Evolutionary conservation across 2,797 vertebrate genomes (phyloP).

Genomic region (Acropternis orthonyx): DNA sequence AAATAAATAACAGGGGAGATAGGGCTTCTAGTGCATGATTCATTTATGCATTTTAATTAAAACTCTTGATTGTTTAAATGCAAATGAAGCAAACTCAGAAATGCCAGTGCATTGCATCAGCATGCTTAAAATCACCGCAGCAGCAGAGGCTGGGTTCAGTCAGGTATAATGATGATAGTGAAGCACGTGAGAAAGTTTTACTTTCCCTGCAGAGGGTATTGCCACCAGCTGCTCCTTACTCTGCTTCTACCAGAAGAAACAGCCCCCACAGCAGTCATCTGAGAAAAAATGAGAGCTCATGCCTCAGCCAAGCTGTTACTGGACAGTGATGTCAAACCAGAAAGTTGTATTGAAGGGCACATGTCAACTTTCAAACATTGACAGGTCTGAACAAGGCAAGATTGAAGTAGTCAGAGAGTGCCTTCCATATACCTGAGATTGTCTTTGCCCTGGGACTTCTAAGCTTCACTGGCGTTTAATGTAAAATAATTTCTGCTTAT

Average conservation of each 20-base stretch:
- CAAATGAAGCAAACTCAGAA: conserved; percentile 36
- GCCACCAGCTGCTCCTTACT: neutral
- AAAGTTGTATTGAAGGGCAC: neutral
- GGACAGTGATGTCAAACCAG: neutral
- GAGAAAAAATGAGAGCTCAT: neutral
- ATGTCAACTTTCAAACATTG: rapidly evolving
- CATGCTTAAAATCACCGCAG: neutral
- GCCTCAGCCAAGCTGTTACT: neutral
- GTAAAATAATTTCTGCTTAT: neutral
- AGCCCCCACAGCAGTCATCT: neutral
- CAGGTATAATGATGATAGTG: neutral
- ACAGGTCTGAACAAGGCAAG: neutral
- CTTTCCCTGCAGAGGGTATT: neutral
- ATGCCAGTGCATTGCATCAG: neutral
- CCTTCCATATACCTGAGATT: neutral
- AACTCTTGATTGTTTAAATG: conserved; percentile 55
- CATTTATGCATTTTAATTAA: conserved; percentile 63
- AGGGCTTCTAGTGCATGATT: neutral
- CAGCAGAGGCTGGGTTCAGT: neutral
- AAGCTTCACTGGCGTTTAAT: neutral
- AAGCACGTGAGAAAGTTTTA: neutral
- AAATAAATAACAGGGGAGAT: conserved; percentile 56
- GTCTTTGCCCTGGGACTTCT: neutral
- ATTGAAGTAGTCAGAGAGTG: neutral
- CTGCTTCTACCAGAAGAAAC: neutral